Percentiles rank a stretch among this genome's conserved stretches.
These are phyloP conservation scores for Eretmochelys imbricata DNA, from an alignment of 2,113 vertebrate genomes.

Conservation along the genomic window DNA sequence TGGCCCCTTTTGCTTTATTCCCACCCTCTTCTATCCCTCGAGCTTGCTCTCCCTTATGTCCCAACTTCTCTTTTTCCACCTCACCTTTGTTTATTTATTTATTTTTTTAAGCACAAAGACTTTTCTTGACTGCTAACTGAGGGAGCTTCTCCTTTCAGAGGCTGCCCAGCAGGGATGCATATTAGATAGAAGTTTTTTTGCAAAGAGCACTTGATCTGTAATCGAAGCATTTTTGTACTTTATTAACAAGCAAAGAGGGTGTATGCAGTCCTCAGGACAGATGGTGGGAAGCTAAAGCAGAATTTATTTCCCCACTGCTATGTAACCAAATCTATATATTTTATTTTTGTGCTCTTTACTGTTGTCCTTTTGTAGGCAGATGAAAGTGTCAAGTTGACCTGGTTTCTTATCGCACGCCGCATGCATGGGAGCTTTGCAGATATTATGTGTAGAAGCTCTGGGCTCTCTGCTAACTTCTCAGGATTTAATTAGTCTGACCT, in stretches of 20 bases:
- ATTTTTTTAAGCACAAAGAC: not conserved
- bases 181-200: not conserved
- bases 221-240: not conserved
- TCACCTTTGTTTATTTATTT: not conserved
- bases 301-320: constrained; percentile 19
- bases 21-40: no score
- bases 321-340: constrained; percentile 48
- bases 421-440: constrained; percentile 76
- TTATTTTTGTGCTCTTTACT: constrained; percentile 55
- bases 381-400: constrained; percentile 70
- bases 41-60: not conserved
- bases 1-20: not conserved
- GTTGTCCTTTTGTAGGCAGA: constrained; percentile 67
- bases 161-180: fast-evolving
- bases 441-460: constrained; percentile 63
- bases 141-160: fast-evolving
- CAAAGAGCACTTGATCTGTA: not conserved
- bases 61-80: not conserved
- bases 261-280: not conserved
- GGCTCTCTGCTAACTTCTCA: constrained; percentile 77
- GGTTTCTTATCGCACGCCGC: constrained; percentile 66
- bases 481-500: constrained; percentile 81
- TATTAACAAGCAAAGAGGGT: constrained; percentile 46
- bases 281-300: constrained; percentile 37
- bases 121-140: not conserved